Evolutionary conservation across 2,888 invertebrate genomes (phyloP).

Genomic region (Orthosia gothica): DNA sequence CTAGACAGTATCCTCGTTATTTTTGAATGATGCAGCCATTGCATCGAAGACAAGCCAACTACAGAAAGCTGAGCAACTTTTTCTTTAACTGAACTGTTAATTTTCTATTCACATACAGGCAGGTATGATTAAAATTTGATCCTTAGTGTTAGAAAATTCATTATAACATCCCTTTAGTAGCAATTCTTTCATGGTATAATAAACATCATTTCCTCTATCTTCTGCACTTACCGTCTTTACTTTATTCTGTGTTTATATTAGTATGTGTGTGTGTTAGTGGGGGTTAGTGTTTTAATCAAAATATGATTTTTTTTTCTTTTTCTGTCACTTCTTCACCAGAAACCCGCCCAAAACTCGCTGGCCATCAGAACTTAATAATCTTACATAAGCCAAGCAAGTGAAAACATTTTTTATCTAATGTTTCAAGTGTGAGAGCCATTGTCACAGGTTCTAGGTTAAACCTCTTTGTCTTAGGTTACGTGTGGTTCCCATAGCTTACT

Average conservation of each 20-base stretch:
- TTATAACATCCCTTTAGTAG: too few species aligned
- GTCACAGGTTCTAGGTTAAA: slow-evolving; percentile 85
- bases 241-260: too few species aligned
- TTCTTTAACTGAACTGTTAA: background rate
- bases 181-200: too few species aligned
- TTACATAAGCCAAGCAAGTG: slow-evolving; percentile 82
- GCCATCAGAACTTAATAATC: slow-evolving; percentile 68
- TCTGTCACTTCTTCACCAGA: background rate
- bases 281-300: too few species aligned
- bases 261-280: too few species aligned
- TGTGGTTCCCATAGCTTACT: slow-evolving; percentile 79
- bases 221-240: too few species aligned
- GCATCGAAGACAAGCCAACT: background rate
- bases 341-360: slow-evolving; percentile 25
- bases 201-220: too few species aligned
- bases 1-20: too few species aligned
- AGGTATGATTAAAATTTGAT: too few species aligned
- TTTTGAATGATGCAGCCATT: background rate
- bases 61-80: background rate
- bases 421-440: slow-evolving; percentile 87
- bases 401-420: slow-evolving; percentile 81
- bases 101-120: too few species aligned
- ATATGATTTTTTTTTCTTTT: too few species aligned
- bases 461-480: slow-evolving; percentile 75
- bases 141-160: too few species aligned